Percentiles rank a stretch among this genome's conserved stretches.
Evolutionary conservation across 2,888 invertebrate species (phyloP).

Genomic region (Cantharis lateralis): DNA sequence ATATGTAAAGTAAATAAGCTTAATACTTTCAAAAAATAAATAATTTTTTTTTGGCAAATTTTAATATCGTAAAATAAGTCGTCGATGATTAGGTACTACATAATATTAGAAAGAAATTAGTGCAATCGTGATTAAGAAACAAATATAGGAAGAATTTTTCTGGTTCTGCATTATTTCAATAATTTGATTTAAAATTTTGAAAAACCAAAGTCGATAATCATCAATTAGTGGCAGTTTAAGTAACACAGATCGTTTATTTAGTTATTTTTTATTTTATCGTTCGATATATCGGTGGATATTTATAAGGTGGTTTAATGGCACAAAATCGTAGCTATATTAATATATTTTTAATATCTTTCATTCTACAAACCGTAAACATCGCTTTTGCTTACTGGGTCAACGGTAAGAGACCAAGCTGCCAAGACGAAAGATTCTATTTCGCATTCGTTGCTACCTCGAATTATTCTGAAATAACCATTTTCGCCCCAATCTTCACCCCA

Average conservation of each 20-base stretch:
- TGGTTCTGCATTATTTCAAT: background rate
- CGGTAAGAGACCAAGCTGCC: slow-evolving; percentile 73
- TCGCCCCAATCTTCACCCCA: slow-evolving; percentile 95
- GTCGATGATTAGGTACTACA: background rate
- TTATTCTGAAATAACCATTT: slow-evolving; percentile 85
- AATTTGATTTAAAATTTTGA: background rate
- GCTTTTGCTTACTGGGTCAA: slow-evolving; percentile 46
- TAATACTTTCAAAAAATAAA: background rate
- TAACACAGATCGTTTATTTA: background rate
- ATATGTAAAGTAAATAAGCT: background rate
- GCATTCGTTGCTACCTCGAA: slow-evolving; percentile 83
- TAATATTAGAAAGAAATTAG: background rate
- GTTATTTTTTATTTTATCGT: background rate
- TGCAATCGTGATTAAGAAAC: background rate
- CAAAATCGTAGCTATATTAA: slow-evolving; percentile 6
- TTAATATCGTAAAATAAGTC: background rate
- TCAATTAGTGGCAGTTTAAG: background rate
- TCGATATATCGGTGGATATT: background rate
- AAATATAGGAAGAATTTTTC: background rate
- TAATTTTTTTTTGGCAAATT: background rate
- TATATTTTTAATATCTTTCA: background rate
- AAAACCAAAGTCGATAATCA: background rate
- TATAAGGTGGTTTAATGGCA: slow-evolving; percentile 18
- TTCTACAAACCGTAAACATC: slow-evolving; percentile 24
- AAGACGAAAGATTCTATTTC: slow-evolving; percentile 90